Evolutionary conservation across 1,140 invertebrate genomes (phyloP).

Genomic region (Zeugodacus cucurbitae): DNA sequence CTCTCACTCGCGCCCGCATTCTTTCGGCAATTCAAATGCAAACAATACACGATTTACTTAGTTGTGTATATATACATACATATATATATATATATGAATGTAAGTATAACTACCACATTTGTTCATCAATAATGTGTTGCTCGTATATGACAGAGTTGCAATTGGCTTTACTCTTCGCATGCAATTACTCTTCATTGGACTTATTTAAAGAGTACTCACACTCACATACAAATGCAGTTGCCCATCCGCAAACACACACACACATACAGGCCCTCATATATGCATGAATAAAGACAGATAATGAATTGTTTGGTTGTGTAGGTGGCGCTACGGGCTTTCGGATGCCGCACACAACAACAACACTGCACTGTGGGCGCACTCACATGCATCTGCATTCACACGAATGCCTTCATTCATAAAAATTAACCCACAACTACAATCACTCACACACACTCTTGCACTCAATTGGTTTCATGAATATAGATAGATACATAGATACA

Average conservation of each 20-base stretch:
- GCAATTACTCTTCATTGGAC: neutral
- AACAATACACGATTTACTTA: neutral
- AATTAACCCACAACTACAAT: neutral
- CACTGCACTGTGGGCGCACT: neutral
- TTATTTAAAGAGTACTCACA: neutral
- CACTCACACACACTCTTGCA: neutral
- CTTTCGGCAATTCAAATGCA: neutral
- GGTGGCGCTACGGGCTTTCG: neutral
- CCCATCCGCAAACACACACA: neutral
- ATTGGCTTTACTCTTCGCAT: neutral
- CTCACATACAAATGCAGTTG: neutral
- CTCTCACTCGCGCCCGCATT: neutral
- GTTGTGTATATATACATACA: neutral
- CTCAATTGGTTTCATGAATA: neutral
- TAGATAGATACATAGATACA: too few species aligned
- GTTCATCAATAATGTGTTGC: neutral
- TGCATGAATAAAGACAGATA: neutral
- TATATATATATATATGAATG: neutral
- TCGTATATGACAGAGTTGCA: neutral
- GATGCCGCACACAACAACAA: neutral
- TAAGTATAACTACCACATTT: neutral
- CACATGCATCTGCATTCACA: neutral
- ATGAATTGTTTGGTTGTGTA: neutral
- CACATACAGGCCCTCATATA: neutral
- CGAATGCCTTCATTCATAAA: slow-evolving; percentile 19